Base-by-base conservation (phyloP, 2,888 invertebrate species). In the Stratiomys singularior region DNA sequence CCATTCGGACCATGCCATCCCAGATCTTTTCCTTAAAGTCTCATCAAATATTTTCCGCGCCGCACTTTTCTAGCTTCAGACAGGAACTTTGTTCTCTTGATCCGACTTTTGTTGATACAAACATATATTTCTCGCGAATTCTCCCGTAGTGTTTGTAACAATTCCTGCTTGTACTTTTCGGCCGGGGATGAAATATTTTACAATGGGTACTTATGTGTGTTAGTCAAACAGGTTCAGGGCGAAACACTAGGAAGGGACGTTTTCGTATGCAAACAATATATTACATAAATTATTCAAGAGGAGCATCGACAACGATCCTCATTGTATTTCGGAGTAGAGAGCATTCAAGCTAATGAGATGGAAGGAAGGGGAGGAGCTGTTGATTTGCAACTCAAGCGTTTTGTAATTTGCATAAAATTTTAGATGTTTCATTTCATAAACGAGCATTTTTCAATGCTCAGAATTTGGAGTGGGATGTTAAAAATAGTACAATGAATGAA, bases 271-370 rank as follows among this genome's bases (percentile, higher is more conserved):
- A 30, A 74, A 72, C 60, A 74, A 74, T 74, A 44, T 37, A 58
- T 60, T 60, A 69, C 47, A 69, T 69, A 74, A 74, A 74, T 74
- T 60, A 74, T 74, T 74, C 74, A 74, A 9, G 37, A 74, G 74
- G 23, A 74, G 37, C 37, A 60, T 58, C 52, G 74, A 58, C 28
- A 21, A 58, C 18, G 27, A 37, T 74, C 52, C 56, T 18, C 71
- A 56, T 74, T 74, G 37, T 60, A 58, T 25, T 46, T 25, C 13
- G 15, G 15, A 11, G 21, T 63, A 27, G 28, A 27, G 9, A 13
- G 37, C 1, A 44, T 66, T 13, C 44, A n/a, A 15, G 56, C 30
- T 58, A 58, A 27, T 21, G 60, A 13, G 60, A 58, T 74, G 60
- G 13, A 37, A 60, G 30, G 18, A 58, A 18, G 25, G 13, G 5